Conservation (phyloP, 1,140 invertebrate genomes). For the Rhizoglyphus robini region DNA sequence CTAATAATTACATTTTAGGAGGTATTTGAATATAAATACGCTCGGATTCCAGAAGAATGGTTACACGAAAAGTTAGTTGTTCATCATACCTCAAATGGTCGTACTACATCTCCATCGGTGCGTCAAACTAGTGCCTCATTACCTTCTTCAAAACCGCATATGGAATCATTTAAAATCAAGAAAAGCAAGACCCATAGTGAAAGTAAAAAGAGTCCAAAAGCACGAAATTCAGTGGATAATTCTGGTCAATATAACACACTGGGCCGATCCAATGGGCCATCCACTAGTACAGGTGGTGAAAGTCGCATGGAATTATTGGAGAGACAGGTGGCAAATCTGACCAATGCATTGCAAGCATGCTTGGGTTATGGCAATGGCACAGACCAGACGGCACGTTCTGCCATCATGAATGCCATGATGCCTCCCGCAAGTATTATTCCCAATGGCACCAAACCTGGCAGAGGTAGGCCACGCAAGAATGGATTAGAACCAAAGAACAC, state of each 20-base stretch:
- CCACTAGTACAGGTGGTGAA: neutral
- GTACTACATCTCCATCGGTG: neutral
- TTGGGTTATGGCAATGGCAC: too few species aligned
- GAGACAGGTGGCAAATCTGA: neutral
- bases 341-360: neutral
- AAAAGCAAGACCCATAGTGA: neutral
- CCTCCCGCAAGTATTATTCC: neutral
- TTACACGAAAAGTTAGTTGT: neutral
- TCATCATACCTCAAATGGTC: neutral
- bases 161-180: neutral
- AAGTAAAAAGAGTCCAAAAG: neutral
- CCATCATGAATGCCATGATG: neutral
- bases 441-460: neutral
- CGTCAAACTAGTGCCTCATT: neutral
- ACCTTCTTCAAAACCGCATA: neutral
- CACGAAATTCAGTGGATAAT: neutral
- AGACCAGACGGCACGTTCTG: neutral
- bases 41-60: slow-evolving; percentile 3
- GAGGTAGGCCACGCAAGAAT: slow-evolving; percentile 1
- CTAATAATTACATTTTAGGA: slow-evolving; percentile 5
- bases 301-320: slow-evolving; percentile 5
- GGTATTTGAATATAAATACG: slow-evolving; percentile 14
- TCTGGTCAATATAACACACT: neutral
- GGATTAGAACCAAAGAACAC: neutral
- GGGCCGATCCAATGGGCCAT: neutral